Percentiles rank a stretch among this genome's conserved stretches.
phyloP scores from a whole-genome alignment of 1,140 invertebrate genomes.

The Brachionus asplanchnoidis region DNA sequence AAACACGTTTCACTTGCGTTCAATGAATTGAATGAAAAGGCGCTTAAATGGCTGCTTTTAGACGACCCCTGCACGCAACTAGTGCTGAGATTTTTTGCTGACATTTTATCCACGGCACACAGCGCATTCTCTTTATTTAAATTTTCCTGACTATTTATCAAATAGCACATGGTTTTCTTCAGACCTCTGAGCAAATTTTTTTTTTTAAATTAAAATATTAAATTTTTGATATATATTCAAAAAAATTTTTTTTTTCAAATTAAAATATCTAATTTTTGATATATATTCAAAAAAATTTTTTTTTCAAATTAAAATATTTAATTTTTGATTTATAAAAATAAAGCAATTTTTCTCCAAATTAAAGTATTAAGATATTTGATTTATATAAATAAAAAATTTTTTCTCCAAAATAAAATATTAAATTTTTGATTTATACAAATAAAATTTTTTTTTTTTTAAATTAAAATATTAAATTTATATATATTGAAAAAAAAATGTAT shows the following conservation, averaged over 20 bases:
- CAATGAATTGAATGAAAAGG: not conserved
- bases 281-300: not conserved
- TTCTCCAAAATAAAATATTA: too few species aligned
- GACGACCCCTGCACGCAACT: not conserved
- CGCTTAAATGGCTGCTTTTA: not conserved
- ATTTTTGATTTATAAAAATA: too few species aligned
- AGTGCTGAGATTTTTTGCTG: not conserved
- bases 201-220: too few species aligned
- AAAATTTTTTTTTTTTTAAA: too few species aligned
- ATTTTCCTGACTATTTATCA: not conserved
- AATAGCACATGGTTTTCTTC: slow-evolving; percentile 7
- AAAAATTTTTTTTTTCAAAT: too few species aligned
- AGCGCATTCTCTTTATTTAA: not conserved
- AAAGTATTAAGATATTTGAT: too few species aligned
- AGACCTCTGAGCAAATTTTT: not conserved
- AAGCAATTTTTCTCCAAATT: not conserved
- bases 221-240: too few species aligned
- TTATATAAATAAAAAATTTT: too few species aligned
- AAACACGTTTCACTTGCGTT: not conserved
- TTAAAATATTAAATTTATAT: too few species aligned
- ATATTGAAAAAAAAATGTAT: not conserved
- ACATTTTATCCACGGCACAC: not conserved
- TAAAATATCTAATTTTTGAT: too few species aligned
- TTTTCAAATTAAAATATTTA: too few species aligned
- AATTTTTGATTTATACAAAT: not conserved